Evolutionary conservation across 2,797 vertebrate genomes (phyloP).

Genomic region (Pogoniulus pusillus): DNA sequence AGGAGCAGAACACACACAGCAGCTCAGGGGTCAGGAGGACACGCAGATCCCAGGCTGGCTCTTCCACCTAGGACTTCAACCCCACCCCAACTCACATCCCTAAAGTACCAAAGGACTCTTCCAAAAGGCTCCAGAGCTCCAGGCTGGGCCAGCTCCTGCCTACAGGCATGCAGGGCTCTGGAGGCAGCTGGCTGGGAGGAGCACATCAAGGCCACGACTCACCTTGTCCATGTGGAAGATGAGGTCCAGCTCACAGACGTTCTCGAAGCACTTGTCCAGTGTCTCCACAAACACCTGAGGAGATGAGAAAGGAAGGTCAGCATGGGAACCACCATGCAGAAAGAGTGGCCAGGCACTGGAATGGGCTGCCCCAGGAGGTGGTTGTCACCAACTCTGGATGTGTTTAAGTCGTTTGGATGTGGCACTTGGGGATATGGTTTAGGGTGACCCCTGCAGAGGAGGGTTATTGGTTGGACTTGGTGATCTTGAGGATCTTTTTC

Average conservation of each 20-base stretch:
- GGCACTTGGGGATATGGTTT: too few relatives aligned
- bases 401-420: too few relatives aligned
- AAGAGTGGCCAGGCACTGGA: too few relatives aligned
- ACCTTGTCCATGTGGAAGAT: conserved; percentile 90
- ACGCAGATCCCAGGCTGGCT: neutral
- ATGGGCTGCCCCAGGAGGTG: too few relatives aligned
- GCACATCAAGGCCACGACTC: neutral
- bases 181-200: neutral
- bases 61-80: neutral
- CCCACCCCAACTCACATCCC: neutral
- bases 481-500: too few relatives aligned
- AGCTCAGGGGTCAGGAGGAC: rapidly evolving
- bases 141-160: neutral
- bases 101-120: rapidly evolving
- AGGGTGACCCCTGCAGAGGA: too few relatives aligned
- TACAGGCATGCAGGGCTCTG: neutral
- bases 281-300: conserved; percentile 86
- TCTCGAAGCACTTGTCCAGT: conserved; percentile 86
- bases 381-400: too few relatives aligned
- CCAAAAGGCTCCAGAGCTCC: neutral
- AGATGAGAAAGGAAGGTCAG: neutral
- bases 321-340: too few relatives aligned
- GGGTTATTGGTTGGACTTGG: too few relatives aligned
- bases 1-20: neutral
- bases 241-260: conserved; percentile 85